Percentiles rank a stretch among this genome's conserved stretches.
phyloP scores from a whole-genome alignment of 2,113 vertebrate genomes.

The Datnioides undecimradiatus region DNA sequence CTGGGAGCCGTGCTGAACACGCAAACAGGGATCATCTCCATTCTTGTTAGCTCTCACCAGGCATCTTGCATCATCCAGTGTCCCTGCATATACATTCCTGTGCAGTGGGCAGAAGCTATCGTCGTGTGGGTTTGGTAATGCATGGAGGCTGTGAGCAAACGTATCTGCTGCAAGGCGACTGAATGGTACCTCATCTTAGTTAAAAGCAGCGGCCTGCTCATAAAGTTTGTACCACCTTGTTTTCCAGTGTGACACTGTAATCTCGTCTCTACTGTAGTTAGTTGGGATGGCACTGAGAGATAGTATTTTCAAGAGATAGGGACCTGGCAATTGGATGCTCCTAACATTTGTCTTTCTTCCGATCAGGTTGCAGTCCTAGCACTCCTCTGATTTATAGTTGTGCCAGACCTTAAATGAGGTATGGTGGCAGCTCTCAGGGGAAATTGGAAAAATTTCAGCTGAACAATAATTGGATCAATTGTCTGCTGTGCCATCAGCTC shows the following conservation, averaged over 20 bases:
- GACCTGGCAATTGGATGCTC: neutral
- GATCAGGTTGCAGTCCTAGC: neutral
- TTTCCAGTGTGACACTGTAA: neutral
- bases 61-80: neutral
- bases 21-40: neutral
- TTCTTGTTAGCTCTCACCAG: neutral
- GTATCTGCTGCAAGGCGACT: neutral
- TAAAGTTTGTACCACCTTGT: neutral
- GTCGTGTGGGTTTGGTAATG: neutral
- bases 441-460: constrained; percentile 5
- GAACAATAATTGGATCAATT: constrained; percentile 54
- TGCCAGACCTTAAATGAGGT: constrained; percentile 38
- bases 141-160: neutral
- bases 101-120: neutral
- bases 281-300: neutral
- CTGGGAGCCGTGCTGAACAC: neutral
- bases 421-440: constrained; percentile 6
- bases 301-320: neutral
- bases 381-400: constrained; percentile 41
- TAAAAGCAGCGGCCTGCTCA: neutral
- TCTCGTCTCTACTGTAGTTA: neutral
- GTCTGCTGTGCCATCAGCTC: neutral
- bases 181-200: neutral
- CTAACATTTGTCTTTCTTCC: constrained; percentile 13
- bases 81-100: neutral